Evolutionary conservation across 2,113 vertebrate species (phyloP).

Genomic region (Danio rerio): GRCz12tu NC_133178.1:45190001-45190500

Average conservation of each 20-base stretch:
- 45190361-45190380: background rate
- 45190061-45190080: background rate
- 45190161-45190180: background rate
- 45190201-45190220: constrained; percentile 3
- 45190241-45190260: constrained; percentile 20
- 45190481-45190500: no score
- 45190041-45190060: constrained; percentile 11
- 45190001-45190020: constrained; percentile 10
- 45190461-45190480: no score
- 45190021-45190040: background rate
- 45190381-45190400: constrained; percentile 21
- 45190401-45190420: background rate
- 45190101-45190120: constrained; percentile 1
- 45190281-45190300: constrained; percentile 16
- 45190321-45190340: constrained; percentile 27
- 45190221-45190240: constrained; percentile 2
- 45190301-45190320: constrained; percentile 29
- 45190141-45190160: constrained; percentile 24
- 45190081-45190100: background rate
- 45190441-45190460: no score
- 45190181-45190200: background rate
- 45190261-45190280: constrained; percentile 33
- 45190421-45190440: no score
- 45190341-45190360: constrained; percentile 14
- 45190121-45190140: background rate